phyloP scores from a whole-genome alignment of 2,888 invertebrate species.

The Flexamia atlantica region DNA sequence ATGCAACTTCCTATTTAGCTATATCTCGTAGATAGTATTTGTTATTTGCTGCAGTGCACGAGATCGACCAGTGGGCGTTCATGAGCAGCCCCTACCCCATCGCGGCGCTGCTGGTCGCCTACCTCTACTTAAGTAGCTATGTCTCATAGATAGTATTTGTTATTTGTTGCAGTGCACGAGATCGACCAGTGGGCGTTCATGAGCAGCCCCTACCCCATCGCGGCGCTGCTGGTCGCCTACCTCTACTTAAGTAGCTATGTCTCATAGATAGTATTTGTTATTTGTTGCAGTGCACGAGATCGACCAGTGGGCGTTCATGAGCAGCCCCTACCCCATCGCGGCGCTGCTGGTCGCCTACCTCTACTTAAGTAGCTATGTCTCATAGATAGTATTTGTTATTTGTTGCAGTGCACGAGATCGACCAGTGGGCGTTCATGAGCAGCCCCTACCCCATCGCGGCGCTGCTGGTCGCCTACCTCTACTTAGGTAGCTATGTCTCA shows the following conservation, averaged over 20 bases:
- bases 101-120: slow-evolving; percentile 77
- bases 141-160: too few species aligned
- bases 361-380: slow-evolving; percentile 85
- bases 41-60: too few species aligned
- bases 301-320: slow-evolving; percentile 81
- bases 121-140: too few species aligned
- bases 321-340: slow-evolving; percentile 81
- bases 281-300: slow-evolving; percentile 80
- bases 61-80: slow-evolving; percentile 82
- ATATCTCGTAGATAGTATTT: too few species aligned
- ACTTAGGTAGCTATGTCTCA: slow-evolving; percentile 84
- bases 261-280: slow-evolving; percentile 77
- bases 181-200: slow-evolving; percentile 83
- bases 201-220: slow-evolving; percentile 80
- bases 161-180: slow-evolving; percentile 78
- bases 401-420: slow-evolving; percentile 81
- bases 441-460: slow-evolving; percentile 80
- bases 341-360: slow-evolving; percentile 80
- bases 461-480: slow-evolving; percentile 80
- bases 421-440: slow-evolving; percentile 81
- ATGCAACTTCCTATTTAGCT: too few species aligned
- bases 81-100: slow-evolving; percentile 82
- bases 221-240: slow-evolving; percentile 79
- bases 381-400: slow-evolving; percentile 67
- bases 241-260: too few species aligned